Percentiles rank a stretch among this genome's conserved stretches.
These are phyloP conservation scores for Hypocryptadius cinnamomeus DNA, from an alignment of 2,113 vertebrate species.

Conservation along the genomic window DNA sequence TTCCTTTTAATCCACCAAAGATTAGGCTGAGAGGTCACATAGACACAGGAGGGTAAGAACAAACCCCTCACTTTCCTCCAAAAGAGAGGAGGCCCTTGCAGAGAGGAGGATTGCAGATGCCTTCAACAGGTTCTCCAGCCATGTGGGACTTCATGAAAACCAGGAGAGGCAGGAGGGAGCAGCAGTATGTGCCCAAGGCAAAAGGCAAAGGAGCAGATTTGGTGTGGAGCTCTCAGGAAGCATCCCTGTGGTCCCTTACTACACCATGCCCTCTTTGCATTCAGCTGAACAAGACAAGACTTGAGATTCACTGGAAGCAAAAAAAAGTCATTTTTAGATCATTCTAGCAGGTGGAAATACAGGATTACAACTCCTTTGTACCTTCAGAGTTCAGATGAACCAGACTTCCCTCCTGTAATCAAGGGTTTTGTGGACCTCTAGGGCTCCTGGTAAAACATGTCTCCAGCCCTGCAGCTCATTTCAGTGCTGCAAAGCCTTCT, in stretches of 20 bases:
- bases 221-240: background rate
- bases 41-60: background rate
- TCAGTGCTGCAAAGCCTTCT: background rate
- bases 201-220: background rate
- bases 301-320: background rate
- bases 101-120: background rate
- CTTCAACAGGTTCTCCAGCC: background rate
- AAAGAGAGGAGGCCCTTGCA: background rate
- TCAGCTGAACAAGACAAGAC: background rate
- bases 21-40: background rate
- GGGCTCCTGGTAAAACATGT: background rate
- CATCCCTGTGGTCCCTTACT: background rate
- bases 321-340: background rate
- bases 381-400: background rate
- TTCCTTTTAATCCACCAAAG: background rate
- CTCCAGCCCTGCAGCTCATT: background rate
- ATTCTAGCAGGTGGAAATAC: background rate
- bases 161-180: background rate
- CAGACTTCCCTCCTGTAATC: background rate
- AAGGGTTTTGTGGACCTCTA: background rate
- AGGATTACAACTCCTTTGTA: background rate
- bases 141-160: accelerated
- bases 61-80: background rate
- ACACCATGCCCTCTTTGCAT: background rate
- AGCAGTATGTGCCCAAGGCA: background rate